phyloP scores from a whole-genome alignment of 2,888 invertebrate species.

The Chrysodeixis includens region DNA sequence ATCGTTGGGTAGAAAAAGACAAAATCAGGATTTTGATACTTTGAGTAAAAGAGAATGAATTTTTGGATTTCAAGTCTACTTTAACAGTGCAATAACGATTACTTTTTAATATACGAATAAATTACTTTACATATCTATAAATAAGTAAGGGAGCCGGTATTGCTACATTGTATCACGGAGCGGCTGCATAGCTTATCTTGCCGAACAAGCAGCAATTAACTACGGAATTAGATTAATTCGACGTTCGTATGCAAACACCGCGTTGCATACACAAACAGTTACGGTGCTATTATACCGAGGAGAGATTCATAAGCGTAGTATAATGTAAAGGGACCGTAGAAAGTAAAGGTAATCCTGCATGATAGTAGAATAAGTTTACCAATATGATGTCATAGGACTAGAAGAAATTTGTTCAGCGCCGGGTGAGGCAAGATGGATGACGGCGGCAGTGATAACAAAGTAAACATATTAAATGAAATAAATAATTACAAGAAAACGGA shows the following conservation, averaged over 20 bases:
- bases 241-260: slow-evolving; percentile 18
- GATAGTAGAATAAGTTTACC: no score
- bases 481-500: neutral
- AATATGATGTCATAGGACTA: no score
- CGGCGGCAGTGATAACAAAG: neutral
- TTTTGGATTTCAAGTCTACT: neutral
- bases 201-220: slow-evolving; percentile 32
- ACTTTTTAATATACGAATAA: no score
- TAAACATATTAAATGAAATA: no score
- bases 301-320: neutral
- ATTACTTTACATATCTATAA: neutral
- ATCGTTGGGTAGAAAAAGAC: no score
- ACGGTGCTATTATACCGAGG: neutral
- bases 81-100: neutral
- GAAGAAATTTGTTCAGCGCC: no score
- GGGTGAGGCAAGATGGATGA: neutral
- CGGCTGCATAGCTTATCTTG: slow-evolving; percentile 22
- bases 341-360: no score
- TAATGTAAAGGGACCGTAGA: no score
- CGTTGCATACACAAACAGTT: slow-evolving; percentile 7
- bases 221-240: slow-evolving; percentile 33
- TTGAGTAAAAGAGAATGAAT: no score
- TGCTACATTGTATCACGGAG: neutral
- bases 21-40: no score
- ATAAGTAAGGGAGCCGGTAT: neutral